These are phyloP conservation scores for Ameiurus melas DNA, from an alignment of 2,113 vertebrate genomes.

Conservation along the genomic window DNA sequence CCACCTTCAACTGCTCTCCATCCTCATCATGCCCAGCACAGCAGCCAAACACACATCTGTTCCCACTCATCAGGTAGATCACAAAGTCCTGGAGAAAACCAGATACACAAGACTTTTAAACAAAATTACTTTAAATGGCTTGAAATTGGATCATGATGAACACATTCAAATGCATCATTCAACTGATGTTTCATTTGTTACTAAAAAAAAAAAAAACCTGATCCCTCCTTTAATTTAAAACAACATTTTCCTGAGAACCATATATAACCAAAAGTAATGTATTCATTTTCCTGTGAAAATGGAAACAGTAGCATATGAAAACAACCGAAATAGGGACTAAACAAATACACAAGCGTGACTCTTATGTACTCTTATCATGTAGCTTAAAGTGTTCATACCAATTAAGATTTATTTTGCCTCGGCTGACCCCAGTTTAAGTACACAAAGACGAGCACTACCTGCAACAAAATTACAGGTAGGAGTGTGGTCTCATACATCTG, in stretches of 20 bases:
- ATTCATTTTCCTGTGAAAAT: neutral
- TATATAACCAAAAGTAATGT: neutral
- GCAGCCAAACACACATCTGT: constrained; percentile 71
- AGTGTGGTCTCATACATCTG: constrained; percentile 4
- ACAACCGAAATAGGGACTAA: neutral
- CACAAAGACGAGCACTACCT: constrained; percentile 31
- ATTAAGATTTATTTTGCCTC: constrained; percentile 15
- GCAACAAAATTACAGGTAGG: constrained; percentile 27
- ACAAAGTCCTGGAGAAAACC: constrained; percentile 71
- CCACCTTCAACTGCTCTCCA: constrained; percentile 69
- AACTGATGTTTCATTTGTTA: no score
- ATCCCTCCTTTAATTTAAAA: neutral
- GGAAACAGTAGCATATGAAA: neutral
- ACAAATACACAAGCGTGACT: neutral
- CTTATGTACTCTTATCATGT: neutral
- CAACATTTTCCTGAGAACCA: neutral
- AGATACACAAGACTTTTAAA: neutral
- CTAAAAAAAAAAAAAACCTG: neutral
- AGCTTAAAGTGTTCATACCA: neutral
- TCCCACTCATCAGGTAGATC: constrained; percentile 74
- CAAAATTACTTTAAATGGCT: neutral
- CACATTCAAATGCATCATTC: neutral
- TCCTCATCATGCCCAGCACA: constrained; percentile 68
- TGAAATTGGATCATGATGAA: neutral
- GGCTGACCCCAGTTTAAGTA: constrained; percentile 26